Conservation (phyloP, 2,888 invertebrate genomes). For the Dryobota labecula region DNA sequence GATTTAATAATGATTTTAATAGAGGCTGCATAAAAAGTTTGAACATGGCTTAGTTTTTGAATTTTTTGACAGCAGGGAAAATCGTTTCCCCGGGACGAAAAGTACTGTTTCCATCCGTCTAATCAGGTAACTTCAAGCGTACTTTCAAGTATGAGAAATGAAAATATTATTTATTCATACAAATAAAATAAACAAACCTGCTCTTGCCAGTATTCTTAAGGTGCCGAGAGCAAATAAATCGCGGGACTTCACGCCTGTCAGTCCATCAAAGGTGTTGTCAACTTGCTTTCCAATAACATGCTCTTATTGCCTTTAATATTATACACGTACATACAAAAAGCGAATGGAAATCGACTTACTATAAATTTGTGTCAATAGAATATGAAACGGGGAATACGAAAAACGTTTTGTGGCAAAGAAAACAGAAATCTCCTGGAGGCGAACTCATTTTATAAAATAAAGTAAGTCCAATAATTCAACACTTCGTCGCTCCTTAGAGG, state of each 20-base stretch:
- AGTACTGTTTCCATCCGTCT: too few relatives aligned
- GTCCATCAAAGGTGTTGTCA: slow-evolving; percentile 57
- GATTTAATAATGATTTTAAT: too few relatives aligned
- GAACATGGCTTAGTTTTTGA: too few relatives aligned
- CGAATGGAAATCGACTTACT: slow-evolving; percentile 68
- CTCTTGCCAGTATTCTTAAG: slow-evolving; percentile 11
- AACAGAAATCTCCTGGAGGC: slow-evolving; percentile 82
- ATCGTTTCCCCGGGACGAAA: too few relatives aligned
- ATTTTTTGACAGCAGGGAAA: too few relatives aligned
- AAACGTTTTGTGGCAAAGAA: slow-evolving; percentile 82
- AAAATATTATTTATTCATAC: too few relatives aligned
- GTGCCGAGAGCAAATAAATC: slow-evolving; percentile 38
- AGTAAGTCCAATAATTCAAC: slow-evolving; percentile 89
- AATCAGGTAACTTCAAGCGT: too few relatives aligned
- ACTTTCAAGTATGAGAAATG: too few relatives aligned
- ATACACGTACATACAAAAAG: slow-evolving; percentile 55
- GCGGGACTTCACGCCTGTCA: slow-evolving; percentile 53
- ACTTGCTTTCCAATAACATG: slow-evolving; percentile 55
- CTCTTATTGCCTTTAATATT: slow-evolving; percentile 55
- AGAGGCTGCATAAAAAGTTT: too few relatives aligned
- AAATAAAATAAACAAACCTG: slow-evolving; percentile 13
- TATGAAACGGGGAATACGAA: slow-evolving; percentile 73
- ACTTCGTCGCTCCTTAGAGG: slow-evolving; percentile 85
- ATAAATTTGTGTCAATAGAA: slow-evolving; percentile 77
- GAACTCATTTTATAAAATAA: slow-evolving; percentile 88